Percentiles rank a stretch among this genome's conserved stretches.
Evolutionary conservation across 2,797 vertebrate species (phyloP).

Genomic region (Lates japonicus): DNA sequence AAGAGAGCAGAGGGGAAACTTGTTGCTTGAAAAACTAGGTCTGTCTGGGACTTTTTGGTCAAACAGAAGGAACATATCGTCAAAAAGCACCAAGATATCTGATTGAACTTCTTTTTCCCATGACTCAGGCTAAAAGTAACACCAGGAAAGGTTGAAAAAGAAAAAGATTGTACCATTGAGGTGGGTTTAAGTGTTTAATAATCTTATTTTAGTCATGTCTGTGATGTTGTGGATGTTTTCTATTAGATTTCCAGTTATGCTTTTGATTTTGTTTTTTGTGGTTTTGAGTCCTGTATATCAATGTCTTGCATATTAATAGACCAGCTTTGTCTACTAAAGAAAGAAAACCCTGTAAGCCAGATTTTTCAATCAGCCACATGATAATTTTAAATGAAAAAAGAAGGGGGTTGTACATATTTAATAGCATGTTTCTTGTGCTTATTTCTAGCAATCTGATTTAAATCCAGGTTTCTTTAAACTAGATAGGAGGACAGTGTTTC

Average conservation of each 20-base stretch:
- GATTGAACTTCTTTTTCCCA: background rate
- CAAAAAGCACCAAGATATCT: background rate
- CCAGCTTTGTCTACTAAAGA: background rate
- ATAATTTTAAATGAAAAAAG: background rate
- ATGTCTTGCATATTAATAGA: background rate
- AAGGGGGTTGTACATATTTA: background rate
- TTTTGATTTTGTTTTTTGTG: background rate
- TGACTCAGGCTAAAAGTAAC: too few species aligned
- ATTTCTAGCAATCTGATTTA: background rate
- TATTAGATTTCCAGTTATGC: background rate
- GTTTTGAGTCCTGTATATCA: too few species aligned
- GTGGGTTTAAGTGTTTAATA: too few species aligned
- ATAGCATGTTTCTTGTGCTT: background rate
- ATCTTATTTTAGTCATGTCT: too few species aligned
- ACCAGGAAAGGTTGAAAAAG: too few species aligned
- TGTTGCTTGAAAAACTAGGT: slow-evolving; percentile 16
- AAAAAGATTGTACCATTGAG: too few species aligned
- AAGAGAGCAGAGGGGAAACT: slow-evolving; percentile 14
- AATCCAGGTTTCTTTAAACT: background rate
- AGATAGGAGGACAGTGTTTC: background rate
- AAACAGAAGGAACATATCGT: slow-evolving; percentile 6
- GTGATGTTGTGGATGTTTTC: background rate
- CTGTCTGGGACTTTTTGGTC: slow-evolving; percentile 27
- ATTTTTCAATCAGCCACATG: background rate
- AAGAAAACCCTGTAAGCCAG: background rate